phyloP scores from a whole-genome alignment of 23 tunicate species.

The Ciona savignyi region DNA sequence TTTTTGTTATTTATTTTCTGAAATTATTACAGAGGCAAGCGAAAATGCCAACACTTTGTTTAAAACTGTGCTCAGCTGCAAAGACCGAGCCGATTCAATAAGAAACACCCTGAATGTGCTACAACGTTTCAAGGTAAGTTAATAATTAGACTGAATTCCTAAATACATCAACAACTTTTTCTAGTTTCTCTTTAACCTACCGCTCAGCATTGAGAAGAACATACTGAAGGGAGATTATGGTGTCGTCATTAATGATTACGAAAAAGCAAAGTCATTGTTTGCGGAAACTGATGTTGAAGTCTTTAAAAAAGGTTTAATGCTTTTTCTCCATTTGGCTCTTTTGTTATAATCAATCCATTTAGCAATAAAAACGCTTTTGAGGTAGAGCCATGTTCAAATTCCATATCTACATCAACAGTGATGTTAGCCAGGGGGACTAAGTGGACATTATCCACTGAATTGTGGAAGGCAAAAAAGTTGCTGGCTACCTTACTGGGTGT shows the following conservation, averaged over 20 bases:
- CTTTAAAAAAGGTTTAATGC: constrained; percentile 88
- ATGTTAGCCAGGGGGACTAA: no score
- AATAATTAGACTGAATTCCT: not conserved
- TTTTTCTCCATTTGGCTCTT: no score
- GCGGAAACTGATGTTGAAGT: constrained; percentile 71
- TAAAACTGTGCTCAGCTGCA: constrained; percentile 82
- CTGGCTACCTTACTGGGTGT: no score
- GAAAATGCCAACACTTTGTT: constrained; percentile 59
- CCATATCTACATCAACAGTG: no score
- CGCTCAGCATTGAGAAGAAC: constrained; percentile 75
- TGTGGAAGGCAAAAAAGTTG: no score
- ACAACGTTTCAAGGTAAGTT: constrained; percentile 87
- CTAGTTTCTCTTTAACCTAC: constrained; percentile 88
- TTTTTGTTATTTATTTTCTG: no score
- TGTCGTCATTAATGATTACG: constrained; percentile 90
- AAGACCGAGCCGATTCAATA: constrained; percentile 96
- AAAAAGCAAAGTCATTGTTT: constrained; percentile 92
- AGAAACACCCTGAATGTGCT: constrained; percentile 92
- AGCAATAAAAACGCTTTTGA: no score
- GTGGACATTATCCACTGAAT: no score
- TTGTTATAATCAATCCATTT: no score
- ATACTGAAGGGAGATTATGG: constrained; percentile 87
- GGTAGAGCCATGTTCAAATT: no score
- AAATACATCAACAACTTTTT: not conserved
- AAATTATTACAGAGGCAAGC: constrained; percentile 84